Conservation (phyloP, 2,888 invertebrate genomes). For the Biston stratarius region DNA sequence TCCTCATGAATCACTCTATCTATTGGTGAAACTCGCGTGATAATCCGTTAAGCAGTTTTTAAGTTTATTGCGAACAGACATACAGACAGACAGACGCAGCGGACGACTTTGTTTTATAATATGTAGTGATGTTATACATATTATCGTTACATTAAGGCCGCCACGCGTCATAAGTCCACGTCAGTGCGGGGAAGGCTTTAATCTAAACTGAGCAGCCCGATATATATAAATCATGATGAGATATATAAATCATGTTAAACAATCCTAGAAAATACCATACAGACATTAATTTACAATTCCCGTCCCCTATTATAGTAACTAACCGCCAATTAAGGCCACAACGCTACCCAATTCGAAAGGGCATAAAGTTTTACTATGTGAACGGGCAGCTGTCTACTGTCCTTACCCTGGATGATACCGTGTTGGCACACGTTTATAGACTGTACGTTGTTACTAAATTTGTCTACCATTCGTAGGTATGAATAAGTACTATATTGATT, state of each 20-base stretch:
- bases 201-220: not conserved
- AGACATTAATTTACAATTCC: slow-evolving; percentile 18
- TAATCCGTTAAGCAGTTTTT: no score
- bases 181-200: no score
- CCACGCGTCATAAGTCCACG: no score
- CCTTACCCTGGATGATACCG: not conserved
- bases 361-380: slow-evolving; percentile 43
- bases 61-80: no score
- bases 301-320: slow-evolving; percentile 12
- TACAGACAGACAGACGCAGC: no score
- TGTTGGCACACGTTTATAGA: slow-evolving; percentile 4
- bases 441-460: not conserved
- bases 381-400: slow-evolving; percentile 34
- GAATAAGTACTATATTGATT: not conserved
- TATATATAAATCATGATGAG: no score
- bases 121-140: no score
- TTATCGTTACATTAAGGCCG: no score
- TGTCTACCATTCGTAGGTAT: not conserved
- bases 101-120: no score
- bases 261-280: not conserved
- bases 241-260: not conserved
- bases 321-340: slow-evolving; percentile 26
- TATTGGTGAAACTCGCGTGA: no score
- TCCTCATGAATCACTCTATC: no score
- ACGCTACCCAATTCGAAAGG: slow-evolving; percentile 24